Evolutionary conservation across 2,113 vertebrate species (phyloP), one percentile per base, ranked within the genome.

Genomic region (Struthio camelus): DNA sequence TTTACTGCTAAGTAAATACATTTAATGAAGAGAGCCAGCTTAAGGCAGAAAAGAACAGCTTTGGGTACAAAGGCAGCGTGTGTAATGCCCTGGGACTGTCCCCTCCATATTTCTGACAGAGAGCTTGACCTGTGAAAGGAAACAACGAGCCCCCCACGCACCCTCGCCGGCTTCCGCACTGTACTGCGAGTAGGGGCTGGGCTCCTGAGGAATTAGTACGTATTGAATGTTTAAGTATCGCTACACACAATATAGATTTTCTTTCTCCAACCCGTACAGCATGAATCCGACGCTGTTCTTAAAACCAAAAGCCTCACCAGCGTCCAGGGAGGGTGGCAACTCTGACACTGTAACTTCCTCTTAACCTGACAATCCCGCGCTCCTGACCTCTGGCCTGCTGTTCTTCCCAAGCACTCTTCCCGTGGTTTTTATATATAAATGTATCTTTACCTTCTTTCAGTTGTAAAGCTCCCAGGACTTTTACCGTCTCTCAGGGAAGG

Each of bases 1-100:
- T 80, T 91, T 89, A 32, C 90, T 91, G 92, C 94, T 89, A 50
- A 70, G 66, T 59, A 78, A 85, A 77, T 54, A 59, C 32, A 66
- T 72, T 58, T 72, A 71, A 86, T 36, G 91, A 64, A 66, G 79
- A 75, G 87, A 86, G 67, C 22, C 84, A 89, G 88, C 80, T 85
- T 40, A 69, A 58, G 34, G 66, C 7, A 85, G 54, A 67, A n/a
- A 64, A 40, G 71, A 85, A 80, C 81, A 80, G 67, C 50, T 58
- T 38, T 16, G 75, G 75, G 13, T 73, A 46, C 53, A 70, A 79
- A 87, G 75, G 78, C 93, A 94, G 86, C 18, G 12, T 3, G 23
- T 79, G 94, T 54, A 51, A 27, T 53, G 36, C 72, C n/a, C 46
- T 46, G 66, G 66, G 59, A 77, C 76, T 72, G 36, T 34, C 48